Base-by-base conservation (phyloP, 1,140 invertebrate species). In the Drosophila gunungcola region DNA sequence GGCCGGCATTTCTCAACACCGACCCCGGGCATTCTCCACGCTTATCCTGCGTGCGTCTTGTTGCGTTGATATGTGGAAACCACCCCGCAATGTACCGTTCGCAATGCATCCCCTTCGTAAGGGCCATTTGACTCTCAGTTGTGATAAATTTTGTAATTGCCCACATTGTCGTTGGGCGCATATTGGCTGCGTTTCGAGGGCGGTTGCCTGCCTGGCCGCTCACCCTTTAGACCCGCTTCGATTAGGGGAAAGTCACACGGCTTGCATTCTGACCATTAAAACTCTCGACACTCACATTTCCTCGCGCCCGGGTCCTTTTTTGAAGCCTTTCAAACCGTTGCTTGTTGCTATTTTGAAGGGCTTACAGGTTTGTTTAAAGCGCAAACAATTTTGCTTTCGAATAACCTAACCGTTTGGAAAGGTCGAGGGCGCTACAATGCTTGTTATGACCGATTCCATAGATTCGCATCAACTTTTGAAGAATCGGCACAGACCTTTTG, bases 231-330 rank as follows among this genome's bases (percentile, higher is more conserved):
- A 43, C 12, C 60, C 41, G 49, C 39, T 51, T 63, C 49, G 21
- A 43, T 29, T 39, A 9, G 29, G 34, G 42, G 45, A 55, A 83
- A 77, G 75, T 83, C 79, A 63, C 72, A 89, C 83, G 61, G 62
- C 51, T 72, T 79, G 78, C 83, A 86, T 88, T 74, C 74, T 52
- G 70, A 57, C 69, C 72, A 78, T 88, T 88, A 79, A 79, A 79
- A 69, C 79, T 83, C 83, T 79, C 84, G 65, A 80, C 83, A 83
- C 79, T 65, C 75, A 73, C 78, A 73, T 61, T 62, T 48, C 34
- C 34, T 48, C 13, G 16, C 9, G n/a, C 45, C 11, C n/a, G 3
- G 32, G 36, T 16, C 27, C 52, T 27, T 39, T 34, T 4, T 21
- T 51, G 27, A 73, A 73, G 81, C 67, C 72, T 89, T 88, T 86